Evolutionary conservation across 2,113 vertebrate genomes (phyloP).

Genomic region (Ammodytes marinus): DNA sequence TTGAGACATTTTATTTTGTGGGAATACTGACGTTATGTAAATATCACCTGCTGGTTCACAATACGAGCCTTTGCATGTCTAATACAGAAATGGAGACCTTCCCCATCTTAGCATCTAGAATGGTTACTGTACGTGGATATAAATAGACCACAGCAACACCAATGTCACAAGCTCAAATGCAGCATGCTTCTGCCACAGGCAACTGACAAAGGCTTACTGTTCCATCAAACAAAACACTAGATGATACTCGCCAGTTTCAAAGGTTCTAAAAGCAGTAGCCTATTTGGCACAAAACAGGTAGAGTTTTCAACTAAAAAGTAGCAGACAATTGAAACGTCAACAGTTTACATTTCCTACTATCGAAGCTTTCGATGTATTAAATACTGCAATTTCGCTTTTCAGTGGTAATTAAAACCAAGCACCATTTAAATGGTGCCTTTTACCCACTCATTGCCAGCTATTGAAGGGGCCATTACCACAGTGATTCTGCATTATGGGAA

Average conservation of each 20-base stretch:
- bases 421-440: constrained; percentile 51
- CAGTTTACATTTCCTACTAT: constrained; percentile 13
- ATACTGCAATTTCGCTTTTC: constrained; percentile 29
- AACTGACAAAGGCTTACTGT: constrained; percentile 60
- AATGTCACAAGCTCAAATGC: constrained; percentile 75
- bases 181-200: constrained; percentile 65
- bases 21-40: neutral
- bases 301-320: constrained; percentile 13
- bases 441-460: constrained; percentile 48
- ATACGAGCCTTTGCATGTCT: neutral
- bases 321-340: neutral
- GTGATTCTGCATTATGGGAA: constrained; percentile 63
- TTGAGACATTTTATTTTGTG: constrained; percentile 4
- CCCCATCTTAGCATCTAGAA: constrained; percentile 8
- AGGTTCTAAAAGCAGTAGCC: constrained; percentile 32
- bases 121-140: constrained; percentile 56
- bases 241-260: constrained; percentile 43
- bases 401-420: constrained; percentile 66
- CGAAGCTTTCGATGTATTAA: constrained; percentile 44
- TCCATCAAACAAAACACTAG: constrained; percentile 56
- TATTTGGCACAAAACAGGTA: constrained; percentile 4
- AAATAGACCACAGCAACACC: constrained; percentile 76
- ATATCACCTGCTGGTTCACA: constrained; percentile 12
- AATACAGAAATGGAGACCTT: constrained; percentile 2
- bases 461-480: constrained; percentile 69